Evolutionary conservation across 2,113 vertebrate species (phyloP), one percentile per base, ranked within the genome.

Genomic region (Pomatorhinus ruficollis): DNA sequence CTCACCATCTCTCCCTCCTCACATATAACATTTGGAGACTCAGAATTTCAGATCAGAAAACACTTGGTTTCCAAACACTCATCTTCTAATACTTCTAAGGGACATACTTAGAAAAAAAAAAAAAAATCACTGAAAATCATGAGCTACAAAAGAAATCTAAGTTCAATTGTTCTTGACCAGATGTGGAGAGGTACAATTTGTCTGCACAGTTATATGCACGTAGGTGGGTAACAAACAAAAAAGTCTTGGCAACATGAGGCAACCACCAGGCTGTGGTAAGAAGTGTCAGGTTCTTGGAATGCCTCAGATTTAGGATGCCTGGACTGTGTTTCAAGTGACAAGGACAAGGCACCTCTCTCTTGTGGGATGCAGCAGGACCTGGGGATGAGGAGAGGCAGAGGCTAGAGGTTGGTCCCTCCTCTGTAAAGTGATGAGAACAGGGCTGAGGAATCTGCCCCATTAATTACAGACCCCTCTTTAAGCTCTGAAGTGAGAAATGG

Each of bases 181-280:
- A n/a, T 33, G 54, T 49, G 35, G 18, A 87, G 56, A 15, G 8
- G 44, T 33, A 23, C 1, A 1, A 24, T 74, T 72, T 72, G 31
- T 69, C 31, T 87, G 66, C 15, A 14, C 1, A 1, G 57, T 71
- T 49, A 9, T n/a, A 31, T 19, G 33, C 30, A 31, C 0, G 0
- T 18, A 50, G 39, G 31, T 64, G 44, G 49, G 5, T 68, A 79
- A 68, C 19, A 68, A 66, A 82, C 22, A 1, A 42, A 77, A 35
- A 63, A 59, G 14, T 8, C 42, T 76, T 59, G 19, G 5, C 25
- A 65, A 11, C 4, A 6, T 25, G 35, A 69, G 39, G 11, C 40
- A 44, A 11, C 18, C 22, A n/a, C 12, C 30, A 60, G 22, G 11
- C 8, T 54, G 13, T 49, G 56, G 27, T 35, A 50, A 69, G 57